Base-by-base conservation (phyloP, 2,888 invertebrate genomes). In the Standfussiana lucernea region DNA sequence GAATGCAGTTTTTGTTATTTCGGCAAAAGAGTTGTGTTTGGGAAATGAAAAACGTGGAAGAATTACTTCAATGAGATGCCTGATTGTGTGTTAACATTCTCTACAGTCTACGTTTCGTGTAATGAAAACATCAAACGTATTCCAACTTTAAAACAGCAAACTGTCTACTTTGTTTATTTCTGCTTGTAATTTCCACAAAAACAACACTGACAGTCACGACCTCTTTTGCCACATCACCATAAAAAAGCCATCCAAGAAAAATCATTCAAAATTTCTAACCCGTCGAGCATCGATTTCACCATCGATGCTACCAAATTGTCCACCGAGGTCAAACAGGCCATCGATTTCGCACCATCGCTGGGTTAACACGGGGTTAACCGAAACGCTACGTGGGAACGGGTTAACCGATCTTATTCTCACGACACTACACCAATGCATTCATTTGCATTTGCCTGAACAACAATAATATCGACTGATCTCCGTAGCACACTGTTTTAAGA, bases 311-410 rank as follows among this genome's bases (percentile, higher is more conserved):
- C 88, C 86, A 88, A 88, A 88, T 88, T 89, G 83, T 89, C 85
- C 86, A 84, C 86, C 40, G 62, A 37, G 88, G 88, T 84, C 85
- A 75, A 75, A 83, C 32, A 70, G 83, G 85, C 83, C 89, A 90
- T 90, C 88, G 87, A 91, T 92, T 94, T 94, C 93, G 90, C 94
- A 90, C 93, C 92, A 91, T 91, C 90, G 79, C 84, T 84, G 90
- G 93, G 93, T 93, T 93, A 94, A 92, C 92, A 79, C 88, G 82
- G 90, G 93, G 94, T 94, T 93, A 93, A 91, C 92, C 92, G 89
- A 90, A 91, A 89, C 91, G 90, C 88, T 90, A 89, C 94, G 94
- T 94, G 95, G 91, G 94, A 95, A 94, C 90, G 77, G 79, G 64
- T 70, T 47, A 73, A 75, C 83, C 89, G 91, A 91, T 90, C 89